These are phyloP conservation scores for Melieria picta DNA, from an alignment of 2,888 invertebrate species.

Conservation along the genomic window DNA sequence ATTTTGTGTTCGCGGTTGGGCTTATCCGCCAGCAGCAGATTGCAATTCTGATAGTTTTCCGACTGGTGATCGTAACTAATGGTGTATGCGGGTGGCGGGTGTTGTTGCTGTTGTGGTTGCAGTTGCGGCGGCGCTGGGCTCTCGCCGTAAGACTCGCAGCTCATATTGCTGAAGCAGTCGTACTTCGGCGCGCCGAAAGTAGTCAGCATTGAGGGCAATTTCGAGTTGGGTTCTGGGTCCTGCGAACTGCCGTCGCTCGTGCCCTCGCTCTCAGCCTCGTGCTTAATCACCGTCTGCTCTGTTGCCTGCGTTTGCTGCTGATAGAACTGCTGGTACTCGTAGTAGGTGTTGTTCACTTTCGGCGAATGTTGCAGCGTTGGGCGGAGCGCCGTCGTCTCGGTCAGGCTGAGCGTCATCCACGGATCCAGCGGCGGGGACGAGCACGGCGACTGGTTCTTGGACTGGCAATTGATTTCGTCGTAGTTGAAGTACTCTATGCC, in stretches of 20 bases:
- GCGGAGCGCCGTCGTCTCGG: constrained; percentile 44
- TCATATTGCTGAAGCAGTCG: constrained; percentile 24
- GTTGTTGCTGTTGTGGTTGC: constrained; percentile 33
- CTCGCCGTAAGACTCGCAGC: constrained; percentile 8
- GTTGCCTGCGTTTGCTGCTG: not conserved
- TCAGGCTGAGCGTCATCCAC: constrained; percentile 62
- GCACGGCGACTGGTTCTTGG: constrained; percentile 66
- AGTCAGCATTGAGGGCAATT: constrained; percentile 64
- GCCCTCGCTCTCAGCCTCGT: constrained; percentile 38
- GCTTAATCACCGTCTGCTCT: constrained; percentile 30
- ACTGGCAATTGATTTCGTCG: constrained; percentile 66
- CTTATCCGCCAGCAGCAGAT: constrained; percentile 48
- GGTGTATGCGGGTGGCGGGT: not conserved
- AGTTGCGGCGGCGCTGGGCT: constrained; percentile 41
- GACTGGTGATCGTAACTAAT: constrained; percentile 51
- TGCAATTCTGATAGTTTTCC: constrained; percentile 60
- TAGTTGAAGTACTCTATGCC: constrained; percentile 66
- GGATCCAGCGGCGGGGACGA: constrained; percentile 65
- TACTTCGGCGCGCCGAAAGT: constrained; percentile 62
- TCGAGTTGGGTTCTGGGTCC: constrained; percentile 39
- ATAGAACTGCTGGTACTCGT: constrained; percentile 24
- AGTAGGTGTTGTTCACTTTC: constrained; percentile 51
- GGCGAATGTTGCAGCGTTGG: constrained; percentile 46
- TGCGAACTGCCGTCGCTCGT: constrained; percentile 34
- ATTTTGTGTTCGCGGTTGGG: constrained; percentile 65